A percentile compares a stretch with the other conserved stretches of the same genome.
phyloP scores from a whole-genome alignment of 1,140 invertebrate species.

The Drosophila burlai region DNA sequence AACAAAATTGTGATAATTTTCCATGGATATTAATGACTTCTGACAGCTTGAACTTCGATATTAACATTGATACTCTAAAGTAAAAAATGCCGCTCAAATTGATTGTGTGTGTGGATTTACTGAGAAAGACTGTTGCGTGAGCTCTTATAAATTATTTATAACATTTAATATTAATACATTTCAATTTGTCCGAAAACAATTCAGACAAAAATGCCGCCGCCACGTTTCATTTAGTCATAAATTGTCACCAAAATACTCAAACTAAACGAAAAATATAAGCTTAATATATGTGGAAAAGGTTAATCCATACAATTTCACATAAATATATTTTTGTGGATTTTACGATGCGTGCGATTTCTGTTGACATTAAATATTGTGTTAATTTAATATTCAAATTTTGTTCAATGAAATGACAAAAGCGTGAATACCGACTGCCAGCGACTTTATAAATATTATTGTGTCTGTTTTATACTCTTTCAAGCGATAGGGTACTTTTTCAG shows the following conservation, averaged over 20 bases:
- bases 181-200: conserved; percentile 73
- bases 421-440: conserved; percentile 31
- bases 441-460: neutral
- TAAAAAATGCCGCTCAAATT: conserved; percentile 18
- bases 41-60: conserved; percentile 54
- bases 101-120: conserved; percentile 25
- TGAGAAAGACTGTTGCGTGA: conserved; percentile 26
- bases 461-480: conserved; percentile 18
- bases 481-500: no score
- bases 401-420: conserved; percentile 62
- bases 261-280: conserved; percentile 37
- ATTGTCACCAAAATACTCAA: conserved; percentile 55
- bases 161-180: conserved; percentile 73
- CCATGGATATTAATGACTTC: conserved; percentile 58
- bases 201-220: conserved; percentile 60
- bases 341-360: conserved; percentile 60
- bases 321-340: conserved; percentile 72
- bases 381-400: conserved; percentile 79
- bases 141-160: conserved; percentile 66
- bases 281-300: conserved; percentile 39
- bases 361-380: conserved; percentile 81
- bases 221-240: conserved; percentile 45
- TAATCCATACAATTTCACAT: conserved; percentile 51
- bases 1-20: conserved; percentile 33
- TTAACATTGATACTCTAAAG: conserved; percentile 29